A percentile compares a stretch with the other conserved stretches of the same genome.
Evolutionary conservation across 2,888 invertebrate genomes (phyloP).

Genomic region (Nudaria mundana): DNA sequence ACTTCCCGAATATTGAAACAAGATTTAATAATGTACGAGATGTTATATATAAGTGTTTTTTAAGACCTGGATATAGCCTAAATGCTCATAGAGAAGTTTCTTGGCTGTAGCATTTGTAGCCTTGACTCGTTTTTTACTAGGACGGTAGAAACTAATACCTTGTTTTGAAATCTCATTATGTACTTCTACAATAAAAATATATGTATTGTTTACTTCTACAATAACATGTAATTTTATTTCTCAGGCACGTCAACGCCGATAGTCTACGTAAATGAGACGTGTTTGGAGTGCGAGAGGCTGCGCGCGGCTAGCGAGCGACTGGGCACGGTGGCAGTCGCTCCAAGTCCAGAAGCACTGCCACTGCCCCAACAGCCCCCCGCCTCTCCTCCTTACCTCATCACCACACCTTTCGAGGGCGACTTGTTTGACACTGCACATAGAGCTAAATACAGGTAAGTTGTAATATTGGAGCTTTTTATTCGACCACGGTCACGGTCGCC

Average conservation of each 20-base stretch:
- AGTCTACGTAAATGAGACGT: conserved; percentile 72
- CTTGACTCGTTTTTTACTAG: too few relatives aligned
- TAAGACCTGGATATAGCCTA: too few relatives aligned
- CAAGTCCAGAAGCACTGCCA: conserved; percentile 61
- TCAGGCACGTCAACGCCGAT: conserved; percentile 66
- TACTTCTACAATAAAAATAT: too few relatives aligned
- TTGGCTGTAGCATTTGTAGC: too few relatives aligned
- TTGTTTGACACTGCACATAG: conserved; percentile 85
- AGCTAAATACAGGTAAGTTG: conserved; percentile 74
- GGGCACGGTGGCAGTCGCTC: conserved; percentile 67
- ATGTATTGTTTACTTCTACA: not conserved
- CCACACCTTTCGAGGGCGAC: conserved; percentile 87
- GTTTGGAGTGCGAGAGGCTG: conserved; percentile 74
- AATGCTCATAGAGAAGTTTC: too few relatives aligned
- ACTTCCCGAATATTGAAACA: too few relatives aligned
- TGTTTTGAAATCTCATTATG: too few relatives aligned
- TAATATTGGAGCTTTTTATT: too few relatives aligned
- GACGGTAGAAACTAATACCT: too few relatives aligned
- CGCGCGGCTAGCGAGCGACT: conserved; percentile 75
- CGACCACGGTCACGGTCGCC: too few relatives aligned
- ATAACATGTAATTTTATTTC: conserved; percentile 12
- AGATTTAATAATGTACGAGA: too few relatives aligned
- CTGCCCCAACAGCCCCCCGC: conserved; percentile 58
- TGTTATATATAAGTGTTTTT: too few relatives aligned
- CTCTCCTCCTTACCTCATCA: conserved; percentile 79